phyloP scores from a whole-genome alignment of 2,888 invertebrate species.

The Calameuta filiformis region DNA sequence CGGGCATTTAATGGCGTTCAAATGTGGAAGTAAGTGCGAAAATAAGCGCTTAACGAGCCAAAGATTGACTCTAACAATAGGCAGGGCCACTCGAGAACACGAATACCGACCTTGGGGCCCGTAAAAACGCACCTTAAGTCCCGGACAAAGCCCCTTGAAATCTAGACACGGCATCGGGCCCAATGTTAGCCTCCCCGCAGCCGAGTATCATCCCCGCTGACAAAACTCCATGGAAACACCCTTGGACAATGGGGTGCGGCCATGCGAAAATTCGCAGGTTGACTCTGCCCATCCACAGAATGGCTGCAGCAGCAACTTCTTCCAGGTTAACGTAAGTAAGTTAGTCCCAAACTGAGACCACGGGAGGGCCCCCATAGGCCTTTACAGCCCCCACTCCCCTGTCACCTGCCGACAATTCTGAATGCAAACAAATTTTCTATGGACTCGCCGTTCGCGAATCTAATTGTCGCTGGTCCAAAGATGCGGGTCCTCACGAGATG shows the following conservation, averaged over 20 bases:
- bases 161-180: constrained; percentile 49
- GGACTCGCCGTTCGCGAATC: constrained; percentile 49
- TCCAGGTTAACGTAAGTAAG: not conserved
- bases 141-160: constrained; percentile 56
- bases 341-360: not conserved
- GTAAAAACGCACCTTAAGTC: constrained; percentile 51
- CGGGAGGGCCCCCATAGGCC: not conserved
- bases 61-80: constrained; percentile 63
- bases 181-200: not conserved
- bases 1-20: not conserved
- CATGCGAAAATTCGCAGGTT: constrained; percentile 61
- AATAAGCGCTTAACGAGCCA: constrained; percentile 65
- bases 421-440: constrained; percentile 65
- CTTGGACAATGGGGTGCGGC: constrained; percentile 45
- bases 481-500: constrained; percentile 17
- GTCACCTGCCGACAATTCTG: constrained; percentile 55
- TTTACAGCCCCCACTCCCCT: constrained; percentile 11
- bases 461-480: constrained; percentile 45
- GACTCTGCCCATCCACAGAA: constrained; percentile 29
- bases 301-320: not conserved
- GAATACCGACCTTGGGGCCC: constrained; percentile 7
- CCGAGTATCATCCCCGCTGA: constrained; percentile 16
- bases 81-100: constrained; percentile 42
- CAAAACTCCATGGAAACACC: constrained; percentile 33
- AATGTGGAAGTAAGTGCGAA: constrained; percentile 53